These are phyloP conservation scores for Centropyge bicolor DNA, from an alignment of 2,797 vertebrate species.

Conservation along the genomic window DNA sequence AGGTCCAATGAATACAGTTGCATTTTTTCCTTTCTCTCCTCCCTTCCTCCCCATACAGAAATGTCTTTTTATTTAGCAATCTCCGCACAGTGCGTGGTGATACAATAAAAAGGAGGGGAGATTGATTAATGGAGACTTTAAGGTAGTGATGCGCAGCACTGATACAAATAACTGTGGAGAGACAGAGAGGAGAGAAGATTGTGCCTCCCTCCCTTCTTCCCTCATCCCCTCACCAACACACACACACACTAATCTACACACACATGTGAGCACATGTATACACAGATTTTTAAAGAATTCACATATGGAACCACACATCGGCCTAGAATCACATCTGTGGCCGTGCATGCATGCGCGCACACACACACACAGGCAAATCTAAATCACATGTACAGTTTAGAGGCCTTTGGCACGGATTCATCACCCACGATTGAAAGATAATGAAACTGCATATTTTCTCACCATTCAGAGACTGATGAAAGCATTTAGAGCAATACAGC, in stretches of 20 bases:
- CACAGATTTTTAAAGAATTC: constrained; percentile 55
- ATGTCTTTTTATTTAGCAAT: constrained; percentile 94
- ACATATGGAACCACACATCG: constrained; percentile 46
- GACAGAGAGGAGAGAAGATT: constrained; percentile 72
- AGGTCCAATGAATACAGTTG: constrained; percentile 97
- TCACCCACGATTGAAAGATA: constrained; percentile 84
- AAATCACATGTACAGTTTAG: constrained; percentile 79
- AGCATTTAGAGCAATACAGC: constrained; percentile 85
- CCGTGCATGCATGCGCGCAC: constrained; percentile 17
- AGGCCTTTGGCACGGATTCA: constrained; percentile 84
- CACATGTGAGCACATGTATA: constrained; percentile 31
- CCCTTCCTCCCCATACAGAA: constrained; percentile 73
- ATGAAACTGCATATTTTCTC: constrained; percentile 85
- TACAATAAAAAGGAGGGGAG: constrained; percentile 86
- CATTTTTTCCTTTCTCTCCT: constrained; percentile 81
- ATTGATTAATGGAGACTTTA: constrained; percentile 91
- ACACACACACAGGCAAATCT: constrained; percentile 62
- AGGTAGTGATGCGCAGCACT: constrained; percentile 87
- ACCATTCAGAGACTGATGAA: constrained; percentile 85
- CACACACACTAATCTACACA: constrained; percentile 32
- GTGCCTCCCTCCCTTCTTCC: constrained; percentile 40
- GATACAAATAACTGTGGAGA: constrained; percentile 85
- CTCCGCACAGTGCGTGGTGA: constrained; percentile 83
- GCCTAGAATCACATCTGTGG: constrained; percentile 56
- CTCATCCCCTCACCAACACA: constrained; percentile 13